Conservation (phyloP, 2,888 invertebrate species). For the Mystacides longicornis region DNA sequence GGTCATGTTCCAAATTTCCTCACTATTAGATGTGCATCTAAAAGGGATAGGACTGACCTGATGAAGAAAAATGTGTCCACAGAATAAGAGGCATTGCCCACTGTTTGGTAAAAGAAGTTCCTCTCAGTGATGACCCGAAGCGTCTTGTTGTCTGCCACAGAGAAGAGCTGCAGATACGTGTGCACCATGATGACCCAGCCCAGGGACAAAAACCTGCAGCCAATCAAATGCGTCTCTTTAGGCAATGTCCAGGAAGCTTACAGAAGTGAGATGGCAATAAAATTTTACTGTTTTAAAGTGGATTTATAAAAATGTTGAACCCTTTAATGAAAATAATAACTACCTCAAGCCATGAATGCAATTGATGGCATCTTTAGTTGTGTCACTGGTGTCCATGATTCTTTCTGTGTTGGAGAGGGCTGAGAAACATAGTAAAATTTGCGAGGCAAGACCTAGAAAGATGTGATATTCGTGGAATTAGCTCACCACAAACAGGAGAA, state of each 20-base stretch:
- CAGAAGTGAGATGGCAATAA: too few relatives aligned
- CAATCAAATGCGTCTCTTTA: too few relatives aligned
- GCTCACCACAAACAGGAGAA: background rate
- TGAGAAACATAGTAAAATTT: conserved; percentile 66
- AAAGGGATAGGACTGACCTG: too few relatives aligned
- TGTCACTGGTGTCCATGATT: conserved; percentile 62
- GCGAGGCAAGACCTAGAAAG: conserved; percentile 51
- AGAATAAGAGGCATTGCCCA: conserved; percentile 78
- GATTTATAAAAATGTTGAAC: too few relatives aligned
- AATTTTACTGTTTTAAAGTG: too few relatives aligned
- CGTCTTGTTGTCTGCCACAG: conserved; percentile 67
- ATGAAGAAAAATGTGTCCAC: conserved; percentile 85
- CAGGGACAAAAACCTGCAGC: conserved; percentile 65
- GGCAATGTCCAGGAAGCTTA: too few relatives aligned
- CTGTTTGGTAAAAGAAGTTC: conserved; percentile 71
- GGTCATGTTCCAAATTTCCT: too few relatives aligned
- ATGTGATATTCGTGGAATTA: background rate
- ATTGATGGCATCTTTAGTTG: conserved; percentile 59
- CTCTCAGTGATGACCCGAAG: conserved; percentile 66
- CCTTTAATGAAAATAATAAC: too few relatives aligned
- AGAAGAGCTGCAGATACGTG: conserved; percentile 74
- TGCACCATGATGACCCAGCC: conserved; percentile 81
- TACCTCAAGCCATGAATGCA: conserved; percentile 70
- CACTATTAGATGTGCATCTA: too few relatives aligned
- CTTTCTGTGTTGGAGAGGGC: conserved; percentile 66